Evolutionary conservation across 2,888 invertebrate species (phyloP), one percentile per base, ranked within the genome.

Genomic region (Drosophila multiciliata): DNA sequence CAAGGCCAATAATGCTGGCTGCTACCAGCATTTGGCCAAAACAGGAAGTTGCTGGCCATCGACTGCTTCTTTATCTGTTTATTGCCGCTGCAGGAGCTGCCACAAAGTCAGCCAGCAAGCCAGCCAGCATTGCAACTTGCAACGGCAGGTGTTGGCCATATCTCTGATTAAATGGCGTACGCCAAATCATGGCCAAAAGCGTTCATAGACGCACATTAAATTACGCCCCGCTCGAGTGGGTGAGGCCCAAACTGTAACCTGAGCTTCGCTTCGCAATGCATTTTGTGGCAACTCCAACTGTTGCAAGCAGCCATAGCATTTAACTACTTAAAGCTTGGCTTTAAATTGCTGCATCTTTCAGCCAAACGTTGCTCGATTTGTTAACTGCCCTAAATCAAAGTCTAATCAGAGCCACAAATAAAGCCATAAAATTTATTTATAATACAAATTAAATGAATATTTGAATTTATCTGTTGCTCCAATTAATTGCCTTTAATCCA

Each of bases 151-250:
- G 87, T 87, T 90, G 85, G 77, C 73, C 75, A 84, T 87, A 87
- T 89, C 89, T 85, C 70, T 78, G 87, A 87, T 89, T 90, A 90
- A 87, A 90, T 82, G 86, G 82, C 80, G 76, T 78, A 86, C 85
- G 83, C 83, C 88, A 85, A 79, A 87, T 87, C 86, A 87, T 87
- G 79, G 85, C 85, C 87, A 74, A 83, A 77, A 87, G 85, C 85
- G 74, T 73, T 79, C 74, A 67, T 50, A 80, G 87, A 70, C 73
- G 79, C 83, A 82, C 83, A 82, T 84, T 87, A 87, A 84, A 80
- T 75, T 75, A 54, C 71, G 48, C 57, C 26, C 26, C 45, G 20
- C 9, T 61, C 40, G 54, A 65, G 85, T 75, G 72, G 85, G 70
- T 61, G 68, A 53, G 42, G 12, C 49, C 52, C 62, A 26, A 66